Base-by-base conservation (phyloP, 1,140 invertebrate genomes). In the Oryzaephilus surinamensis region DNA sequence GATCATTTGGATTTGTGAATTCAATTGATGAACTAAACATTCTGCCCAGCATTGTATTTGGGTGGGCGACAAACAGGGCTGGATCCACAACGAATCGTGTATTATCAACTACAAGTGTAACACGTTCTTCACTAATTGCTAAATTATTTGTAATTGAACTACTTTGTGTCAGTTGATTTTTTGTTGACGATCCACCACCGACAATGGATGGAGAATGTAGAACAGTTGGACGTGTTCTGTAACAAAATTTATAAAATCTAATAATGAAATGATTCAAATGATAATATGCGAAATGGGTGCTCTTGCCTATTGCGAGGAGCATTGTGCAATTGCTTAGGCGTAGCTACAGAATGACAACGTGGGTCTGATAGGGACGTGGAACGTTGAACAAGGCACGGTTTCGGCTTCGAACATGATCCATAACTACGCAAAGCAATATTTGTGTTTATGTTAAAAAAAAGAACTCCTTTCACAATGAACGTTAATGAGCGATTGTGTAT, bases 21-120 rank as follows among this genome's bases (percentile, higher is more conserved):
- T 97, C 91, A 32, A 95, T 71, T 28, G 89, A 87, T 11, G 90
- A 88, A 59, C 87, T 91, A 60, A 97, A 97, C 95, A 98, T 98
- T 54, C 93, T 81, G 14, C 94, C 94, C 7, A 92, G 52, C 87
- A 94, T 92, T 0, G 91, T 94, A 58, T 93, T 90, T 4, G 89
- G 89, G 65, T 92, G 83, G 1, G 84, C 82, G 6, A 84, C 84
- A 54, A 97, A 93, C 32, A 96, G 69, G 7, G 84, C 79, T 3
- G 88, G 88, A 65, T 97, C 91, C 2, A 96, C 78, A 4, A 93
- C 78, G 63, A 87, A 87, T 48, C 91, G 70, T 0, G 91, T 93
- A 46, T 90, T 91, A 59, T 97, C 93, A 4, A 97, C 93, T 11
- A 97, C 81, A 15, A 97, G 69, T 2, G 90, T 94, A 13, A 97